Evolutionary conservation across 2,113 vertebrate genomes (phyloP).

Genomic region (Caretta caretta): DNA sequence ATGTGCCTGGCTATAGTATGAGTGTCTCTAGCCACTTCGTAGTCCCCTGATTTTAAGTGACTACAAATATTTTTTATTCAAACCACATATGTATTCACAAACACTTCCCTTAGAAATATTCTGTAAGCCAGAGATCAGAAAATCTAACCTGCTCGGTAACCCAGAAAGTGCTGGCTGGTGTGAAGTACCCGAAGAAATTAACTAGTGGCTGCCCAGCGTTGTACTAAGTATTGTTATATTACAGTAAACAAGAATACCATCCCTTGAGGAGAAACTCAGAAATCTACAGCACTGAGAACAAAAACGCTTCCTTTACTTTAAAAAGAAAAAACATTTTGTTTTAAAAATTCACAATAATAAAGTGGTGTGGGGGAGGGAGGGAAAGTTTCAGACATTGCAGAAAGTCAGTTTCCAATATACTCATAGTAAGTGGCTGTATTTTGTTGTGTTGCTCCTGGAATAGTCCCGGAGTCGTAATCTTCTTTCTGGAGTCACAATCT

Average conservation of each 20-base stretch:
- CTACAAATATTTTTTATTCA: conserved; percentile 13
- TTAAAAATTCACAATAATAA: neutral
- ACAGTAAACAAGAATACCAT: neutral
- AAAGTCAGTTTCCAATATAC: neutral
- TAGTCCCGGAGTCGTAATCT: neutral
- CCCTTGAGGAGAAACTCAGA: neutral
- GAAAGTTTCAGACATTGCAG: neutral
- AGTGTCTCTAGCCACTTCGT: neutral
- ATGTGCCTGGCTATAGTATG: neutral
- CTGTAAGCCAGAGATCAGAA: neutral
- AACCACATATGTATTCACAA: neutral
- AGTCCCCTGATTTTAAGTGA: neutral
- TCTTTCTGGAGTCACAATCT: neutral
- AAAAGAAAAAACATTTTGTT: neutral
- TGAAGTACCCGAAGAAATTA: conserved; percentile 27
- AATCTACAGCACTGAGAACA: neutral
- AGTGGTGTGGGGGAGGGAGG: neutral
- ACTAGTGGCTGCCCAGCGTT: neutral
- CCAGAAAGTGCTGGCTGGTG: neutral
- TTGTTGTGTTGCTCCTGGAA: neutral
- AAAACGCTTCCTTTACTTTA: neutral
- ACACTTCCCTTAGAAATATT: neutral
- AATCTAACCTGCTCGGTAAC: neutral
- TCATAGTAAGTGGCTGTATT: neutral
- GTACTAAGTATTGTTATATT: neutral